Base-by-base conservation (phyloP, 2,113 vertebrate species). In the Ceratotherium simum region DNA sequence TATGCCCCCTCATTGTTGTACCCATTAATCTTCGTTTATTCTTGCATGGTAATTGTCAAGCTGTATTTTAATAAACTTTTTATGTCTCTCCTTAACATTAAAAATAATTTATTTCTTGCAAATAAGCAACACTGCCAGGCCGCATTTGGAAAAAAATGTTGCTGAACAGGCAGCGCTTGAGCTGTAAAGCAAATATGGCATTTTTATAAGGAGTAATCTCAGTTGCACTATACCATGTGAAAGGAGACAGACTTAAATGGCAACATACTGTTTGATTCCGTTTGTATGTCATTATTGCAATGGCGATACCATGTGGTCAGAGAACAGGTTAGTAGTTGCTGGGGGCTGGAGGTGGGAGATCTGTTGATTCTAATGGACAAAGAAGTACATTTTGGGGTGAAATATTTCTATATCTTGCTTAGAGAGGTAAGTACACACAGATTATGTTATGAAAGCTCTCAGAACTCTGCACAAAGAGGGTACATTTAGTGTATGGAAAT, bases 51-150 rank as follows among this genome's bases (percentile, higher is more conserved):
- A 69, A 95, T 75, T 93, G 79, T 65, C 84, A 67, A 85, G 79
- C 46, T 93, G 16, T 51, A 89, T 78, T 91, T 83, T 96, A 89
- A 83, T 84, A 93, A 95, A 84, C 70, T 79, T 90, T 65, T 42
- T 39, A 51, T 70, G 69, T 64, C 25, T 90, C 85, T 72, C 64
- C 16, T 16, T 48, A 80, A 23, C 51, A 65, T 92, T 79, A 73
- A 97, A 90, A 93, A 84, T 90, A 36, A 90, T 73, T 67, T 83
- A 84, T 72, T 79, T 90, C 33, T 90, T 90, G 17, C 51, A 86
- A 85, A 39, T 51, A 83, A 83, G 42, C 1, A 10, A 92, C 85
- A n/a, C 31, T 42, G 33, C 5, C 69, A 81, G 73, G 23, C 39
- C 80, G 20, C 85, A 65, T 85, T 85, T 90, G 65, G 67, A 73